phyloP scores from a whole-genome alignment of 2,797 vertebrate species.

The Mus minutoides region DNA sequence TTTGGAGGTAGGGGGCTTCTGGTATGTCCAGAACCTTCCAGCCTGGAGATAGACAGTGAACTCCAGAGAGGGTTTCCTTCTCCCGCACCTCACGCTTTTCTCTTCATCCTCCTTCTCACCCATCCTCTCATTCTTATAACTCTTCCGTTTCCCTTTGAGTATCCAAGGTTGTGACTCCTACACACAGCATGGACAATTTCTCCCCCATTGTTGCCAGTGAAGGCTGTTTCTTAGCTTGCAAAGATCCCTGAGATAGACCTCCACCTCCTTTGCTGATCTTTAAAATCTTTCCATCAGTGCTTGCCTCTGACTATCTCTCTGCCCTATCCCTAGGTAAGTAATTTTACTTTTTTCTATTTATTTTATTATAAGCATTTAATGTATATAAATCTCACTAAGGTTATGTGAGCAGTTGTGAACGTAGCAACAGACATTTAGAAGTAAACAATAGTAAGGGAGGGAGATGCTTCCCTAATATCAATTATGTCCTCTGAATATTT shows the following conservation, averaged over 20 bases:
- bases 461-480: neutral
- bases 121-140: neutral
- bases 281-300: neutral
- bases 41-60: neutral
- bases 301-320: neutral
- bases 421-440: neutral
- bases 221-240: neutral
- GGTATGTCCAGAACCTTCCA: neutral
- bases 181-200: neutral
- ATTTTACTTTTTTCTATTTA: neutral
- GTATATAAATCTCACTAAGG: neutral
- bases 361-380: neutral
- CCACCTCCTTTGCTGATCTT: neutral
- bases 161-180: neutral
- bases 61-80: neutral
- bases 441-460: neutral
- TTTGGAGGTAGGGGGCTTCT: neutral
- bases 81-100: neutral
- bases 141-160: neutral
- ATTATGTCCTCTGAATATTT: neutral
- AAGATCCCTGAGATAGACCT: neutral
- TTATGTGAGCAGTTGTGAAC: neutral
- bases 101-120: neutral
- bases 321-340: neutral
- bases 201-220: neutral